phyloP scores from a whole-genome alignment of 2,113 vertebrate species.

The Tragelaphus imberbis region DNA sequence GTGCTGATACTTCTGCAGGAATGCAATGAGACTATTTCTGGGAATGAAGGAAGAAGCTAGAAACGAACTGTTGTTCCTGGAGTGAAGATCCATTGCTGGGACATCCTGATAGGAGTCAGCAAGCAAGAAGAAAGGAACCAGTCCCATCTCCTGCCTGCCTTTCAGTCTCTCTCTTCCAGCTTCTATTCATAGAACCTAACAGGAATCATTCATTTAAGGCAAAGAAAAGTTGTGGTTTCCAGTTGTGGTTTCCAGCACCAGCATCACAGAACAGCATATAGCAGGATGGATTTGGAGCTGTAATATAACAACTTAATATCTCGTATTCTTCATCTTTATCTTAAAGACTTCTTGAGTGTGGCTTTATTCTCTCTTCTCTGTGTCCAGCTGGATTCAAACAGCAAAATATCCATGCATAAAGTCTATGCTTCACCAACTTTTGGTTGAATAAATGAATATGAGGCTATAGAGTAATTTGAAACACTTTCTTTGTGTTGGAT shows the following conservation, averaged over 20 bases:
- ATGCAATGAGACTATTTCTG: neutral
- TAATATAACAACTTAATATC: neutral
- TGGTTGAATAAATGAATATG: neutral
- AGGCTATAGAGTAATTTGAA: neutral
- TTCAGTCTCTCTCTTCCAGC: neutral
- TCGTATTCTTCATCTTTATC: neutral
- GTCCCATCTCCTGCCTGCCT: neutral
- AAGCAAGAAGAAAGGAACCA: neutral
- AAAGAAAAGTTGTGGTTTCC: neutral
- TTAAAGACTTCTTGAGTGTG: neutral
- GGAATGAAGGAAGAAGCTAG: neutral
- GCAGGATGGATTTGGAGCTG: neutral
- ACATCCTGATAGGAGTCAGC: neutral
- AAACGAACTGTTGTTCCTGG: neutral
- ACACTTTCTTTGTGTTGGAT: neutral
- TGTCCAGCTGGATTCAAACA: neutral
- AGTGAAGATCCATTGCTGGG: neutral
- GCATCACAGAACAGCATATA: neutral
- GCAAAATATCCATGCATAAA: neutral
- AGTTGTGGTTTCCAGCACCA: neutral
- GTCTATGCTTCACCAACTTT: neutral
- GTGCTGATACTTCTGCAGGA: neutral
- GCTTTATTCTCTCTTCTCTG: neutral
- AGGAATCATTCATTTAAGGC: neutral
- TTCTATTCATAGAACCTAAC: neutral